phyloP scores from a whole-genome alignment of 2,113 vertebrate species.

The Formicarius rufipectus region DNA sequence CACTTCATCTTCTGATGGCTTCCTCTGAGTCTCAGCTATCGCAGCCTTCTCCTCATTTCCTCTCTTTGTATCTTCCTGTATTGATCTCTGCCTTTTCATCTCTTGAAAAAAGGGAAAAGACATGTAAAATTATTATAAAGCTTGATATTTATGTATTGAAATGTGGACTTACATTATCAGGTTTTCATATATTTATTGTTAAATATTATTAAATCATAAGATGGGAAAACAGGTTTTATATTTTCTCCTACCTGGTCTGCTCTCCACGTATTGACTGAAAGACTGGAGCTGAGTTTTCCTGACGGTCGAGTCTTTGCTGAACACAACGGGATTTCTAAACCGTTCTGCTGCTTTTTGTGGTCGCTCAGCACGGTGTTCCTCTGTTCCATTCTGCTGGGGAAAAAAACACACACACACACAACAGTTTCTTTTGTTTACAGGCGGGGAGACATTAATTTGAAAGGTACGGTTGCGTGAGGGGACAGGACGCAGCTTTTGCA shows the following conservation, averaged over 20 bases:
- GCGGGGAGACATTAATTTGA: background rate
- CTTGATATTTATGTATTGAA: slow-evolving; percentile 83
- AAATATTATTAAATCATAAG: slow-evolving; percentile 71
- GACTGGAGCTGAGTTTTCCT: slow-evolving; percentile 98
- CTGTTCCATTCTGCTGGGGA: slow-evolving; percentile 84
- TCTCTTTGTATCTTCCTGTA: slow-evolving; percentile 92
- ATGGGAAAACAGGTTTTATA: slow-evolving; percentile 67
- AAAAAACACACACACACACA: slow-evolving; percentile 45
- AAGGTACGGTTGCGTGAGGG: slow-evolving; percentile 44
- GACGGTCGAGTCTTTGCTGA: slow-evolving; percentile 92
- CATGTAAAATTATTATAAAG: slow-evolving; percentile 84
- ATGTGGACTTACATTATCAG: slow-evolving; percentile 73
- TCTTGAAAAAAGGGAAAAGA: slow-evolving; percentile 83
- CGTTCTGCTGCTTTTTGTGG: slow-evolving; percentile 89
- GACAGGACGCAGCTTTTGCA: background rate
- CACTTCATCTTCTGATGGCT: slow-evolving; percentile 97
- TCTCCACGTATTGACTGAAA: slow-evolving; percentile 98
- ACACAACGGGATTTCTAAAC: slow-evolving; percentile 91
- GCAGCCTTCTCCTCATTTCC: slow-evolving; percentile 84
- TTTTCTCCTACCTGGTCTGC: slow-evolving; percentile 87
- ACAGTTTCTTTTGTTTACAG: slow-evolving; percentile 53
- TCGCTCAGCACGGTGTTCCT: slow-evolving; percentile 87
- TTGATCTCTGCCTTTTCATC: slow-evolving; percentile 94
- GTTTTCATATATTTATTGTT: slow-evolving; percentile 66
- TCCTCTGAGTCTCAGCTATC: slow-evolving; percentile 85